Conservation (phyloP, 2,888 invertebrate species). For the Abrostola triplasia region DNA sequence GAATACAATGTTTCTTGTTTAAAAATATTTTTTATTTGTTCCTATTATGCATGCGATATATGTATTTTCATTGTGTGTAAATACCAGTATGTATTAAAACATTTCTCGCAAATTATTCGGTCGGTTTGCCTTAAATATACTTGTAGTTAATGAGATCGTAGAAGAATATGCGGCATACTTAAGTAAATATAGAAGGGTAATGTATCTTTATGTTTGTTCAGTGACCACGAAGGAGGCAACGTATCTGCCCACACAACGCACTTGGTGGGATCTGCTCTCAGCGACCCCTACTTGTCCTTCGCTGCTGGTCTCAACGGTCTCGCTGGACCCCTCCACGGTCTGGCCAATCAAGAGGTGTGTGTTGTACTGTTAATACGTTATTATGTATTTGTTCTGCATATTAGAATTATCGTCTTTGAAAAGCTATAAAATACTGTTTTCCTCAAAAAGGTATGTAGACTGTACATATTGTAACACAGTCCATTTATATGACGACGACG, state of each 20-base stretch:
- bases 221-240: slow-evolving; percentile 99
- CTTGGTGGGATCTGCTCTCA: slow-evolving; percentile 97
- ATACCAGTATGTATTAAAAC: slow-evolving; percentile 3
- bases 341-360: slow-evolving; percentile 96
- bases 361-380: not conserved
- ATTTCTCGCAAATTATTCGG: slow-evolving; percentile 24
- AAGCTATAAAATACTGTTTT: not conserved
- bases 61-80: slow-evolving; percentile 4
- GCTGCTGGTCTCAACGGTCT: slow-evolving; percentile 97
- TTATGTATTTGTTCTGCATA: not conserved
- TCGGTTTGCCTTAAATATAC: slow-evolving; percentile 13
- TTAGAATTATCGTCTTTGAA: not conserved
- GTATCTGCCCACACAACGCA: slow-evolving; percentile 98
- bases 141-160: not conserved
- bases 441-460: not conserved
- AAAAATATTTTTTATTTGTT: not conserved
- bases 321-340: slow-evolving; percentile 98
- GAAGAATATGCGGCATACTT: not conserved
- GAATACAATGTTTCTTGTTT: too few relatives aligned
- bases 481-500: not conserved
- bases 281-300: slow-evolving; percentile 97
- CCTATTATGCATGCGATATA: slow-evolving; percentile 3
- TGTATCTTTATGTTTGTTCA: slow-evolving; percentile 57
- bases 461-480: not conserved
- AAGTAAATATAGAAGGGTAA: not conserved